Base-by-base conservation (phyloP, 92 coral and sea anemone genomes). In the Paragorgia papillata region DNA sequence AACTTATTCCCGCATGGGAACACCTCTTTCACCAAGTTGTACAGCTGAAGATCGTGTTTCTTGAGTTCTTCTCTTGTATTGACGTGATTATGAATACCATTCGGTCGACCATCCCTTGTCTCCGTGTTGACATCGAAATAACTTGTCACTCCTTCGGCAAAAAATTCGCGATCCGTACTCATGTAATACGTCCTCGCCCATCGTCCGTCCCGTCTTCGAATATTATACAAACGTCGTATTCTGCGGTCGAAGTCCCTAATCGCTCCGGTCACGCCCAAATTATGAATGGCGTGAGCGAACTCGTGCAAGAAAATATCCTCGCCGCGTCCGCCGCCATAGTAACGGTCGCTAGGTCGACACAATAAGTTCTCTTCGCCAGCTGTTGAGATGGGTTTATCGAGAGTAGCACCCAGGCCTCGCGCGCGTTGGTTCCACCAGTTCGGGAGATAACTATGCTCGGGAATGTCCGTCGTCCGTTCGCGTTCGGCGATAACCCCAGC, bases 231-330 rank as follows among this genome's bases (percentile, higher is more conserved):
- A 1, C 25, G 26, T 32, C 77, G 32, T 24, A 70, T 50, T 34
- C 63, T 32, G 18, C 49, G 63, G 30, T 70, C 77, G 22, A 67
- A 67, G 44, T 39, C 18, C 30, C 57, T 57, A 17, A 70, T 70
- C 60, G 77, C 61, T 7, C 77, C 60, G 51, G 93, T 92, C 53
- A 94, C 74, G 18, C 77, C 77, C n/a, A 70, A 54, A 21, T 70
- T 70, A 26, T 70, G 77, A 0, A 70, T 49, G 46, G 77, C 77
- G 30, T 70, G 77, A 1, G 77, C 77, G 53, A 70, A 70, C 14
- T 70, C 77, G 25, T 70, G 77, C 2, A 70, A 30, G 50, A 70
- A 70, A 19, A 70, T 70, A 27, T 70, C 77, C 20, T 70, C 77
- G 4, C 77, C 77, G 0, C 63, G 24, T 1, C 77, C 77, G 2